These are phyloP conservation scores for Aphelocoma californica DNA, from an alignment of 2,797 vertebrate species.

Conservation along the genomic window DNA sequence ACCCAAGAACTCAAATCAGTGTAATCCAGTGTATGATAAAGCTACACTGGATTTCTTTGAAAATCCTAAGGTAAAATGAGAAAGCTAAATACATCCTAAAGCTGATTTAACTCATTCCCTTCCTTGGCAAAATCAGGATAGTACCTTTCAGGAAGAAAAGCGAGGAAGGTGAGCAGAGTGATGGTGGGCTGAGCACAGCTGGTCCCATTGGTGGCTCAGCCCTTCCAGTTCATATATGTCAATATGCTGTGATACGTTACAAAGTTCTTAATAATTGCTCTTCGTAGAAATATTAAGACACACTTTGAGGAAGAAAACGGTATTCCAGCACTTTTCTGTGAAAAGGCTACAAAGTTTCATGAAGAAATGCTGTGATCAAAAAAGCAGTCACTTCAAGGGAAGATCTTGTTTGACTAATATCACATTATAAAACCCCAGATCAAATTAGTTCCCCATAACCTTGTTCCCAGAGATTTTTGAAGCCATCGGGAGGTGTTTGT, in stretches of 20 bases:
- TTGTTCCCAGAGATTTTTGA: neutral
- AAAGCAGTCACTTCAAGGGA: neutral
- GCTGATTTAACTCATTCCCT: neutral
- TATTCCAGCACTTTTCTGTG: neutral
- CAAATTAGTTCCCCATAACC: neutral
- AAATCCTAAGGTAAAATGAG: neutral
- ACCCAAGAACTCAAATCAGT: conserved; percentile 4
- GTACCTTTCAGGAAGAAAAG: neutral
- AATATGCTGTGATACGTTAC: accelerated
- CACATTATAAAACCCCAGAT: neutral
- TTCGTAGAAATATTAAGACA: neutral
- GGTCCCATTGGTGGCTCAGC: accelerated
- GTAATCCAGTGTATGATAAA: neutral
- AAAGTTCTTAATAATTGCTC: neutral
- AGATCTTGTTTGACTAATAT: neutral
- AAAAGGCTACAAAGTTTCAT: neutral
- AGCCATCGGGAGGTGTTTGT: neutral
- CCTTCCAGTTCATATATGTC: neutral
- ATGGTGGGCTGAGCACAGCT: neutral
- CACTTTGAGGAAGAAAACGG: neutral
- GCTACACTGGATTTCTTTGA: neutral
- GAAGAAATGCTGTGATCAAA: neutral
- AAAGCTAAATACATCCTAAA: neutral
- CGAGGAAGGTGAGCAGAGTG: accelerated
- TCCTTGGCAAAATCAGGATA: neutral